Conservation (phyloP, 2,113 vertebrate species). For the Protobothrops flavoviridis region DNA sequence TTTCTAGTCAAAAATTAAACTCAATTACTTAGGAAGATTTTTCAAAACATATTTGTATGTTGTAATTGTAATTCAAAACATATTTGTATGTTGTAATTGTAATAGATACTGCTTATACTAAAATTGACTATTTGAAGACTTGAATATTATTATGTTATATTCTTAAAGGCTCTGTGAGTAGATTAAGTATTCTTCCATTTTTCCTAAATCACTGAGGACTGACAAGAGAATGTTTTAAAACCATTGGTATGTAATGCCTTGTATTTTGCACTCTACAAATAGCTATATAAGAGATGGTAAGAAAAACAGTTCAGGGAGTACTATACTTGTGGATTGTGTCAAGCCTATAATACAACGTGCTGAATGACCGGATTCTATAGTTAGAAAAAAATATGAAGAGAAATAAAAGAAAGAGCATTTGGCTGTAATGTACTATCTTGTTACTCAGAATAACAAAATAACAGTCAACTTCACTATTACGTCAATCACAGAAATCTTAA, state of each 20-base stretch:
- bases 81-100: slow-evolving; percentile 8
- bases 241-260: slow-evolving; percentile 33
- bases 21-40: slow-evolving; percentile 9
- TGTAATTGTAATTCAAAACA: slow-evolving; percentile 12
- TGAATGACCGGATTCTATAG: slow-evolving; percentile 42
- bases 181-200: slow-evolving; percentile 31
- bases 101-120: slow-evolving; percentile 20
- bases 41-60: slow-evolving; percentile 23
- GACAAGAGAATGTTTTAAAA: slow-evolving; percentile 55
- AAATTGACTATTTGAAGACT: slow-evolving; percentile 34
- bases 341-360: slow-evolving; percentile 44
- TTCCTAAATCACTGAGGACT: slow-evolving; percentile 24
- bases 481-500: slow-evolving; percentile 30
- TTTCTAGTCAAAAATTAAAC: not conserved
- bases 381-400: slow-evolving; percentile 30
- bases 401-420: slow-evolving; percentile 24
- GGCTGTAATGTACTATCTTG: slow-evolving; percentile 43
- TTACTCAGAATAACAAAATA: slow-evolving; percentile 20
- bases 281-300: slow-evolving; percentile 49
- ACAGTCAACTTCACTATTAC: slow-evolving; percentile 17
- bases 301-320: slow-evolving; percentile 44
- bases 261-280: slow-evolving; percentile 49
- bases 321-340: slow-evolving; percentile 52
- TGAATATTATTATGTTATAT: slow-evolving; percentile 38
- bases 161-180: slow-evolving; percentile 21